Percentiles rank a stretch among this genome's conserved stretches.
These are phyloP conservation scores for Dermatophagoides farinae DNA, from an alignment of 1,140 invertebrate species.

Conservation along the genomic window DNA sequence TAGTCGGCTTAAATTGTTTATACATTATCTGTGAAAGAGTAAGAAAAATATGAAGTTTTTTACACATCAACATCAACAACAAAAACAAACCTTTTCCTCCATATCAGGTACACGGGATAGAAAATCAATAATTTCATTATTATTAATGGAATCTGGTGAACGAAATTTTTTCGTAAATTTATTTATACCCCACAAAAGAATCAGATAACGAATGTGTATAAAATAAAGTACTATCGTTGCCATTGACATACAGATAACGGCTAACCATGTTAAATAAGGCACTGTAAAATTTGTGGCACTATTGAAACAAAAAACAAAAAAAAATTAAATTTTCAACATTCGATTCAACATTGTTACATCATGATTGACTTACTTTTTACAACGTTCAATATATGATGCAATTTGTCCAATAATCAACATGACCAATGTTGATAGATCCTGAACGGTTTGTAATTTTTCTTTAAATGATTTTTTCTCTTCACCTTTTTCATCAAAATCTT, in stretches of 20 bases:
- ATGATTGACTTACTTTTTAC: conserved; percentile 60
- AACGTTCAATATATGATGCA: conserved; percentile 68
- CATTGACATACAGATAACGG: conserved; percentile 36
- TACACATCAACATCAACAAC: not conserved
- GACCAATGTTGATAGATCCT: conserved; percentile 81
- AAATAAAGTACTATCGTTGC: conserved; percentile 55
- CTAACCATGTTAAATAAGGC: conserved; percentile 81
- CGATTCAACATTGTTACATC: not conserved
- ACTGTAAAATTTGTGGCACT: conserved; percentile 93
- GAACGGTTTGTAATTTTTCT: conserved; percentile 75
- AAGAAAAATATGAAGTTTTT: not conserved
- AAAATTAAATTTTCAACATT: conserved; percentile 10
- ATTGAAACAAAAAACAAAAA: conserved; percentile 8
- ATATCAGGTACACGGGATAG: conserved; percentile 75
- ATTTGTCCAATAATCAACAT: conserved; percentile 73
- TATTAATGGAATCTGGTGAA: conserved; percentile 77
- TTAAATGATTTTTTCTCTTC: conserved; percentile 90
- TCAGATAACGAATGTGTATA: conserved; percentile 69
- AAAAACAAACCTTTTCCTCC: conserved; percentile 11
- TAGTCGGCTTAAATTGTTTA: not conserved
- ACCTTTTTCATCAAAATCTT: conserved; percentile 58
- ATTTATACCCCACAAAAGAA: conserved; percentile 90
- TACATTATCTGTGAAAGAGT: conserved; percentile 1
- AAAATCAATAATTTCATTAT: conserved; percentile 90
- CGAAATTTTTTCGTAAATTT: conserved; percentile 88